Base-by-base conservation (phyloP, 2,797 vertebrate genomes). In the Luscinia luscinia region DNA sequence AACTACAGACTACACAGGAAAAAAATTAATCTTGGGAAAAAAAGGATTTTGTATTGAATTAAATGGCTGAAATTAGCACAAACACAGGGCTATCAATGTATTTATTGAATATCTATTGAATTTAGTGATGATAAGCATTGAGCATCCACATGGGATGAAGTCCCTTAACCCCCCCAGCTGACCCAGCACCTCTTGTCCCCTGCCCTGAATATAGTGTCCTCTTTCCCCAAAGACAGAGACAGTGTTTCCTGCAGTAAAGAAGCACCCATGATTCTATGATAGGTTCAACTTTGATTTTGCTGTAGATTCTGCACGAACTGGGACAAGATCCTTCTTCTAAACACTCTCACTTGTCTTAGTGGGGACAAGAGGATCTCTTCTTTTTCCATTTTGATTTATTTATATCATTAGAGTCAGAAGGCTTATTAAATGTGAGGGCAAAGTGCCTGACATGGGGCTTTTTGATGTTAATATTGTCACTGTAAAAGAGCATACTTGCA, bases 191-290 rank as follows among this genome's bases (percentile, higher is more conserved):
- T 76, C 34, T 79, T 84, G 21, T 9, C 9, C 38, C 8, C 23
- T 67, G 7, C 26, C 36, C 23, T 66, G 28, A 54, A 30, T 14
- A 6, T 5, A 49, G 10, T 10, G 77, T 72, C 26, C 20, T 49
- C 15, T 81, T 72, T 78, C 8, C 34, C n/a, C 48, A 69, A 48
- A 82, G 32, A n/a, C 0, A 52, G 36, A 93, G 16, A 40, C 32
- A 59, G 15, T 40, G 6, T 72, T 84, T 59, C 26, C 43, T 21
- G 14, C 17, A 58, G 15, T 12, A 27, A 19, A 51, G 48, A 73
- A 58, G 6, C 24, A 72, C 21, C 0, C 0, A 20, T 46, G 46
- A 52, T 38, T 51, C 40, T 54, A 14, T 48, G 57, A 62, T 18
- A 6, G 18, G 18, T 84, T 94, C 54, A 72, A 27, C 58, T 49